phyloP scores from a whole-genome alignment of 2,113 vertebrate genomes.

The Dicentrarchus labrax region DNA sequence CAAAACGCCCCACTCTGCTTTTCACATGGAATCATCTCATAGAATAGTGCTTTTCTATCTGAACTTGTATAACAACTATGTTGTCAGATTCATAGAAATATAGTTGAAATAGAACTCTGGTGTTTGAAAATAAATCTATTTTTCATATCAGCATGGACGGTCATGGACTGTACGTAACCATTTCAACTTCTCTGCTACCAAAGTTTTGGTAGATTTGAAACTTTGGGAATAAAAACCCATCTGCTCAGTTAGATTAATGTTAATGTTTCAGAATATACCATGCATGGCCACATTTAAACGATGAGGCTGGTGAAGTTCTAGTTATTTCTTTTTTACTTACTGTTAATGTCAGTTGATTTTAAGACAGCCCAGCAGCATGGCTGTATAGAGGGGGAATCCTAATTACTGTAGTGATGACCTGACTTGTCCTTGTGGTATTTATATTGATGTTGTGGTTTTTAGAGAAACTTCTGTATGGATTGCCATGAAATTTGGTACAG shows the following conservation, averaged over 20 bases:
- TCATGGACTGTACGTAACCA: slow-evolving; percentile 4
- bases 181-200: background rate
- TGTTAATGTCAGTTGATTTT: background rate
- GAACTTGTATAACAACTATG: slow-evolving; percentile 33
- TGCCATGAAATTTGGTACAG: too few species aligned
- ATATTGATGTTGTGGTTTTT: too few species aligned
- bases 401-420: background rate
- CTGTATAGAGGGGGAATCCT: background rate
- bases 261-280: background rate
- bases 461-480: too few species aligned
- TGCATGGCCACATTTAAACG: background rate
- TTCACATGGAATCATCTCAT: slow-evolving; percentile 53
- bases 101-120: slow-evolving; percentile 4
- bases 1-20: slow-evolving; percentile 63
- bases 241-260: background rate
- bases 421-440: too few species aligned
- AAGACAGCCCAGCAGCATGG: background rate
- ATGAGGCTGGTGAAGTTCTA: background rate
- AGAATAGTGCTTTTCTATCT: slow-evolving; percentile 48
- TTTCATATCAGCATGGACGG: slow-evolving; percentile 15
- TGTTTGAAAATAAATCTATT: slow-evolving; percentile 16
- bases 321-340: background rate
- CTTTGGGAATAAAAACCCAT: background rate
- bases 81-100: slow-evolving; percentile 27
- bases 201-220: background rate